A percentile compares a stretch with the other conserved stretches of the same genome.
phyloP scores from a whole-genome alignment of 2,797 vertebrate genomes.

The Vireo griseus region DNA sequence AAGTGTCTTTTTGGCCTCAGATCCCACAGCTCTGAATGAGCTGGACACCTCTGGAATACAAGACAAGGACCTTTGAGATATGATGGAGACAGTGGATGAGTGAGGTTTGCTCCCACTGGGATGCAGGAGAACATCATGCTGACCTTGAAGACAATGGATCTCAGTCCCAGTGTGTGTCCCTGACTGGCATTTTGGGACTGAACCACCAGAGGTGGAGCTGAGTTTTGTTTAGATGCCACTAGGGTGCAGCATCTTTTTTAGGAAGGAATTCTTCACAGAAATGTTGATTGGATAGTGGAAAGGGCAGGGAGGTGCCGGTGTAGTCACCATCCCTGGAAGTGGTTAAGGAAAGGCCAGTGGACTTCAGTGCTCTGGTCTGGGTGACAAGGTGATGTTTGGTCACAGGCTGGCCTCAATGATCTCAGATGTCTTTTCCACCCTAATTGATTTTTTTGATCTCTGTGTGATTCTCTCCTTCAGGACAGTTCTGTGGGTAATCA shows the following conservation, averaged over 20 bases:
- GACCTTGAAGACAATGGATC: constrained; percentile 22
- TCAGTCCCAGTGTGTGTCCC: background rate
- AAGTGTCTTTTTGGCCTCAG: background rate
- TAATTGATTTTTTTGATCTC: background rate
- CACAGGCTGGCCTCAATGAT: background rate
- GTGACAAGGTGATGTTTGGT: background rate
- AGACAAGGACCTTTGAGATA: background rate
- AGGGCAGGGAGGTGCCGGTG: background rate
- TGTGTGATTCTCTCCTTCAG: background rate
- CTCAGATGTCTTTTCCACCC: background rate
- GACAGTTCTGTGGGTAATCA: constrained; percentile 6
- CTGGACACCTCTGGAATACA: background rate
- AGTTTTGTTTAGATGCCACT: background rate
- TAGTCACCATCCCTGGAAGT: background rate
- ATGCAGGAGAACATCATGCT: background rate
- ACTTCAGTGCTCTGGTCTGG: background rate
- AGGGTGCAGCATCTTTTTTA: background rate
- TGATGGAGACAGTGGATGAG: background rate
- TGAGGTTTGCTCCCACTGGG: background rate
- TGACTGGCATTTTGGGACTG: background rate
- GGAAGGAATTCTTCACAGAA: background rate
- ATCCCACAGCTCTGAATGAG: background rate
- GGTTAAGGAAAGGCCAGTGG: background rate
- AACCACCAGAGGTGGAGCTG: background rate
- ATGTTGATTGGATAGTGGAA: background rate